Evolutionary conservation across 2,888 invertebrate species (phyloP), one percentile per base, ranked within the genome.

Genomic region (Harpagoxenus sublaevis): DNA sequence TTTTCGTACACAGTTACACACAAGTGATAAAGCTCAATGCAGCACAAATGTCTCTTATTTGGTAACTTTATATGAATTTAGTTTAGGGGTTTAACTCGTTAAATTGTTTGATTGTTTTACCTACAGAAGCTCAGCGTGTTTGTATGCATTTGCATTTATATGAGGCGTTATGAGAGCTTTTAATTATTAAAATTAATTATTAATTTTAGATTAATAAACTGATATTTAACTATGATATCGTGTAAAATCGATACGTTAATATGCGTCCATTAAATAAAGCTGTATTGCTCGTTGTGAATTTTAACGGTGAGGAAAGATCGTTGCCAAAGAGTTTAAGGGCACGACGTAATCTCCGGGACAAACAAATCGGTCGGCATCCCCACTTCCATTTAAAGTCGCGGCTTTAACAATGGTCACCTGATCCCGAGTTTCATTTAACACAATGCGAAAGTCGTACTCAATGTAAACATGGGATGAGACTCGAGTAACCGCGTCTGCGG

Each of bases 171-270:
- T 42, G 18, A 23, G 45, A 39, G 51, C 10, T n/a, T 18, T 65
- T 77, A 35, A 65, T 51, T 45, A 45, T 42, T 28, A 63, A 48
- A 75, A 63, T 75, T 60, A 73, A 73, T 73, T 55, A 23, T 73
- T 45, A 66, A 55, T 55, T 55, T 9, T 23, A 28, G 4, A 65
- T 42, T 18, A 68, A 68, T 68, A 9, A 48, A 68, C 45, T 18
- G 31, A 18, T 12, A 73, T 73, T 60, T 42, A 60, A 73, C 60
- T 42, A 60, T 57, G 39, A 42, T 73, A 42, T 31, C n/a, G 31
- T n/a, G 9, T 60, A 28, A 74, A 74, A 74, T 28, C 57, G 28
- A 74, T 73, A 39, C 39, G 39, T 55, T 71, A 45, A 18, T 8
- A 18, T 42, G 9, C 28, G 2, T 45, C n/a, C 10, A 45, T 74